phyloP scores from a whole-genome alignment of 2,888 invertebrate species.

The Argyresthia goedartella region DNA sequence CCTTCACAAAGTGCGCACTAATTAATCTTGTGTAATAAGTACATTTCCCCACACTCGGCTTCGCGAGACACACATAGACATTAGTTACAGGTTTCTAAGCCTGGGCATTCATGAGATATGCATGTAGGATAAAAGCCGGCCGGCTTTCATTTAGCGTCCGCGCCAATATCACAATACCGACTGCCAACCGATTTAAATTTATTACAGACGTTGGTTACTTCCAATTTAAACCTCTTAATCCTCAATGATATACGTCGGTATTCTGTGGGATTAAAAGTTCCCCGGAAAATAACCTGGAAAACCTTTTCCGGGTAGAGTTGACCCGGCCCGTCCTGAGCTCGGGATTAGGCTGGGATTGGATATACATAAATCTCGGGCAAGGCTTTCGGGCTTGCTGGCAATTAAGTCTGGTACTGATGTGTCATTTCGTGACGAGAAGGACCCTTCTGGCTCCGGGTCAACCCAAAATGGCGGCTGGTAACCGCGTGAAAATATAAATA shows the following conservation, averaged over 20 bases:
- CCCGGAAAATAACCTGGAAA: slow-evolving; percentile 71
- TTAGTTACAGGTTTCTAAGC: too few species aligned
- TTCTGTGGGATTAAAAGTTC: slow-evolving; percentile 71
- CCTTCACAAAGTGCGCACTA: too few species aligned
- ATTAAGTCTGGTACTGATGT: slow-evolving; percentile 63
- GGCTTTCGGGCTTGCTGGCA: slow-evolving; percentile 60
- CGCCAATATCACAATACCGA: slow-evolving; percentile 67
- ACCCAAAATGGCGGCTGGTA: neutral
- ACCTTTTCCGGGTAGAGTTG: slow-evolving; percentile 69
- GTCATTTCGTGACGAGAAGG: slow-evolving; percentile 58
- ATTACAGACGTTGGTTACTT: slow-evolving; percentile 72
- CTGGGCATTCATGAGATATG: neutral
- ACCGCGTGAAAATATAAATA: slow-evolving; percentile 26
- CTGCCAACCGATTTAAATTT: slow-evolving; percentile 70
- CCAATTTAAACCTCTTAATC: slow-evolving; percentile 73
- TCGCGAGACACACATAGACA: too few species aligned
- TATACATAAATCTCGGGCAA: slow-evolving; percentile 66
- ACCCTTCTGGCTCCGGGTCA: slow-evolving; percentile 8
- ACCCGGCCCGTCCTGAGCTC: slow-evolving; percentile 49
- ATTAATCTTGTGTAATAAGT: too few species aligned
- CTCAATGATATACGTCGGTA: slow-evolving; percentile 71
- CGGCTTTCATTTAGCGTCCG: slow-evolving; percentile 48
- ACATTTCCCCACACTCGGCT: too few species aligned
- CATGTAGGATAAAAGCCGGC: neutral
- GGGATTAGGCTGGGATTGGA: slow-evolving; percentile 69